A percentile compares a stretch with the other conserved stretches of the same genome.
These are phyloP conservation scores for Zaprionus ornatus DNA, from an alignment of 1,140 invertebrate species.

Conservation along the genomic window DNA sequence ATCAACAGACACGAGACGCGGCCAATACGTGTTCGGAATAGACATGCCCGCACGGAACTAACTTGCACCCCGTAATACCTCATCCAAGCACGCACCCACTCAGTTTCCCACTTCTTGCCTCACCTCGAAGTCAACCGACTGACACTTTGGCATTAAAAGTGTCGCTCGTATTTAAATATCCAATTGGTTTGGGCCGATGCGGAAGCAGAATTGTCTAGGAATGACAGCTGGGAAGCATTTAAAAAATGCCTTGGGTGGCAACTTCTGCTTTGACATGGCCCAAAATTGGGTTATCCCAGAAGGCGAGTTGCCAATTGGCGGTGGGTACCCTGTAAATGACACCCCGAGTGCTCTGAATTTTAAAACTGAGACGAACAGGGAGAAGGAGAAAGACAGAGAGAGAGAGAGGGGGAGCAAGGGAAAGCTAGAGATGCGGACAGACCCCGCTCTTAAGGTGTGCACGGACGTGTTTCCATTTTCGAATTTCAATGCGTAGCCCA, in stretches of 20 bases:
- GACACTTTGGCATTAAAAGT: constrained; percentile 69
- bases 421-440: neutral
- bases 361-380: constrained; percentile 48
- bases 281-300: constrained; percentile 65
- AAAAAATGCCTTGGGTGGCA: constrained; percentile 61
- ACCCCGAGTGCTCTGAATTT: constrained; percentile 75
- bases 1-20: constrained; percentile 60
- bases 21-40: constrained; percentile 69
- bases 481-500: constrained; percentile 21
- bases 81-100: neutral
- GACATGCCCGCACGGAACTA: constrained; percentile 18
- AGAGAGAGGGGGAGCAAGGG: neutral
- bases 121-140: constrained; percentile 1
- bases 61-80: neutral
- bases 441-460: constrained; percentile 11
- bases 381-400: neutral
- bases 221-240: constrained; percentile 65
- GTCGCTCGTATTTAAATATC: constrained; percentile 76
- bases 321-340: constrained; percentile 62
- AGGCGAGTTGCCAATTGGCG: constrained; percentile 57
- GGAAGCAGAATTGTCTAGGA: neutral
- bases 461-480: constrained; percentile 63
- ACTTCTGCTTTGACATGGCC: constrained; percentile 10
- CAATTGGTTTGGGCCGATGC: constrained; percentile 55
- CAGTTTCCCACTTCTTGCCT: neutral